A percentile compares a stretch with the other conserved stretches of the same genome.
Evolutionary conservation across 2,888 invertebrate genomes (phyloP).

Genomic region (Lomographa bimaculata): DNA sequence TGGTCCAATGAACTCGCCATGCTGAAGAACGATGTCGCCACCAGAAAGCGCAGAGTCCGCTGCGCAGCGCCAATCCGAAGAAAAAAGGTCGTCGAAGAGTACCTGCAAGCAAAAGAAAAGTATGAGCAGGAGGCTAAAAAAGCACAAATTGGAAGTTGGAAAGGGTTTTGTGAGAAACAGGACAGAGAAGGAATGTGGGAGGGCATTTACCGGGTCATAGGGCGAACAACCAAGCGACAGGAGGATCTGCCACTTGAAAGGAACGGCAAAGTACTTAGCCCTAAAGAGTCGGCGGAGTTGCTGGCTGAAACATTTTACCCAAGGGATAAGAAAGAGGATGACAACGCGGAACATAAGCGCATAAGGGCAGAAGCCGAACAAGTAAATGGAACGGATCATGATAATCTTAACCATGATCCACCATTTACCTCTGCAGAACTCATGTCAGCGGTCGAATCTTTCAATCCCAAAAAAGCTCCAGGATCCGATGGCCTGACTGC

Average conservation of each 20-base stretch:
- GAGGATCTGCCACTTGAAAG: conserved; percentile 1
- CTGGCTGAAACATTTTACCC: conserved; percentile 11
- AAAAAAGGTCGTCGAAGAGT: too few relatives aligned
- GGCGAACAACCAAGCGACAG: background rate
- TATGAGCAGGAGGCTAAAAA: conserved; percentile 16
- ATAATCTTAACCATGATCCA: conserved; percentile 15
- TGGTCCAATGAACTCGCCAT: too few relatives aligned
- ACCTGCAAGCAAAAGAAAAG: too few relatives aligned
- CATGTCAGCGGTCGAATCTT: background rate
- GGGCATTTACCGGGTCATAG: conserved; percentile 4
- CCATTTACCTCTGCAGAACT: conserved; percentile 18
- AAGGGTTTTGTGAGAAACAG: too few relatives aligned
- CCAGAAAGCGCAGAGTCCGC: too few relatives aligned
- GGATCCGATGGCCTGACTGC: too few relatives aligned
- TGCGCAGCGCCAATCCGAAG: too few relatives aligned
- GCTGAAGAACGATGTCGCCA: too few relatives aligned
- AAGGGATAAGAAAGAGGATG: background rate
- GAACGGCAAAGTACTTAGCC: background rate
- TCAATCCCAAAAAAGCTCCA: too few relatives aligned
- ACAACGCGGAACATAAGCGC: conserved; percentile 3
- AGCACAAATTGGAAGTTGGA: too few relatives aligned
- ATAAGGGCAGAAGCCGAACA: background rate
- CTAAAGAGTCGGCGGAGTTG: too few relatives aligned
- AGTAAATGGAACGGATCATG: background rate
- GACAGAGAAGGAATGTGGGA: too few relatives aligned